Conservation (phyloP, 1,140 invertebrate genomes). For the Sminthurinus signatus region DNA sequence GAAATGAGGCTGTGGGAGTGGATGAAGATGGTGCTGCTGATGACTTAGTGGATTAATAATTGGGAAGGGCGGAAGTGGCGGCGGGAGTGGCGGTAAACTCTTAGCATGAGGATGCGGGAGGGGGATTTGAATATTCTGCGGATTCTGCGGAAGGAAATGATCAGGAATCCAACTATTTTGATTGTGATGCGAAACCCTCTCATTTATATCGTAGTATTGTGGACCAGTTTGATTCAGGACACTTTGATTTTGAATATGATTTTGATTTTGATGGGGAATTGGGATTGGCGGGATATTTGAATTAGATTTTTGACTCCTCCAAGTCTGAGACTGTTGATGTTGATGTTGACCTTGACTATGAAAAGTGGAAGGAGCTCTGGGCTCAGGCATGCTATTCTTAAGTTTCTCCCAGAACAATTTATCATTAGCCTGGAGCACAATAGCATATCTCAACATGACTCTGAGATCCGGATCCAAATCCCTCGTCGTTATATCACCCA, state of each 20-base stretch:
- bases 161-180: conserved; percentile 9
- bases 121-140: neutral
- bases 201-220: conserved; percentile 5
- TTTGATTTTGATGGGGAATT: too few species aligned
- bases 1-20: neutral
- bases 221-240: too few species aligned
- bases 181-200: too few species aligned
- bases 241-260: too few species aligned
- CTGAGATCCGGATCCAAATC: conserved; percentile 83
- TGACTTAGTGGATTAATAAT: too few species aligned
- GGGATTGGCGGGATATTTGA: too few species aligned
- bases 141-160: neutral
- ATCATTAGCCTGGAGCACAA: conserved; percentile 82
- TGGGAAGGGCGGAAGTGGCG: neutral
- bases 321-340: too few species aligned
- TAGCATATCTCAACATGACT: conserved; percentile 80
- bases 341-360: too few species aligned
- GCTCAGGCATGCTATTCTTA: conserved; percentile 79
- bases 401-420: conserved; percentile 91
- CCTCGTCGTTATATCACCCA: conserved; percentile 71
- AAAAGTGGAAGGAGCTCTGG: neutral
- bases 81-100: neutral
- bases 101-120: neutral
- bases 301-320: neutral
- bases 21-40: neutral